phyloP scores from a whole-genome alignment of 2,113 vertebrate species.

The Pandion haliaetus region DNA sequence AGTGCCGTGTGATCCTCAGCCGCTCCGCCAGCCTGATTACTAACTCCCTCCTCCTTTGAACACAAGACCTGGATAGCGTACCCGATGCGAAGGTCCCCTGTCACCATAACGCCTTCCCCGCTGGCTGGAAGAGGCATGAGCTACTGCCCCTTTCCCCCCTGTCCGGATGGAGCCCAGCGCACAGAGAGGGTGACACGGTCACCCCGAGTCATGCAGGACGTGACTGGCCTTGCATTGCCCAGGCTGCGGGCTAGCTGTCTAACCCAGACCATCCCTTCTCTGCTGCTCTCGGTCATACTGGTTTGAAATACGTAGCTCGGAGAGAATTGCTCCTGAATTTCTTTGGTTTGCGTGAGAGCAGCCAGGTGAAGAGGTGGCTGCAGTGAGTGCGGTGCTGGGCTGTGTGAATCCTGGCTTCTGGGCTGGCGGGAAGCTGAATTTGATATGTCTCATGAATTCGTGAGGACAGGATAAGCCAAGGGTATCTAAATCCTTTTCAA shows the following conservation, averaged over 20 bases:
- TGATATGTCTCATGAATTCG: background rate
- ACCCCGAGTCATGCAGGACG: fast-evolving
- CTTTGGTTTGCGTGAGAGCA: fast-evolving
- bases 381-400: background rate
- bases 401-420: background rate
- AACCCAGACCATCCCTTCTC: background rate
- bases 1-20: fast-evolving
- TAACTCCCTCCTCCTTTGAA: background rate
- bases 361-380: background rate
- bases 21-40: fast-evolving
- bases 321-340: fast-evolving
- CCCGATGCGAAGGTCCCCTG: fast-evolving
- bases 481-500: background rate
- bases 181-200: background rate
- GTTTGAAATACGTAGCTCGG: fast-evolving
- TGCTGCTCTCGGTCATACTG: fast-evolving
- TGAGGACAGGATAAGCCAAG: background rate
- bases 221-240: fast-evolving
- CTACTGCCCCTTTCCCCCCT: fast-evolving
- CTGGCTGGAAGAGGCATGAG: background rate
- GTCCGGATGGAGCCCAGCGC: fast-evolving
- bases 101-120: background rate
- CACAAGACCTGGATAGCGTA: fast-evolving
- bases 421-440: background rate
- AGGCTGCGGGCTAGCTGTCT: fast-evolving